A percentile compares a stretch with the other conserved stretches of the same genome.
These are phyloP conservation scores for Coleophora flavipennella DNA, from an alignment of 2,888 invertebrate species.

Conservation along the genomic window DNA sequence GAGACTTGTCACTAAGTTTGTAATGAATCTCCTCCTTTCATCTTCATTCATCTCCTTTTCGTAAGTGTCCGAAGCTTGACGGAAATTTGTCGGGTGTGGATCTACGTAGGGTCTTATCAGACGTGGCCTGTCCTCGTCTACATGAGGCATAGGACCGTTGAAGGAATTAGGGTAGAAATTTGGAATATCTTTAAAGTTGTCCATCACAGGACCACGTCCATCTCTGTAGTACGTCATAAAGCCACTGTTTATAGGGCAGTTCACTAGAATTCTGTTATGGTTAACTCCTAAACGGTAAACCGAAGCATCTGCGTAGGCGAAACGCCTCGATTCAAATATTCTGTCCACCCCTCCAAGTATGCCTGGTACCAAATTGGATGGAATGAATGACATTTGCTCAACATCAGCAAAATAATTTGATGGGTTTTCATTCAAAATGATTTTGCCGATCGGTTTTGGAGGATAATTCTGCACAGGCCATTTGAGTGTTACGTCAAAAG, in stretches of 20 bases:
- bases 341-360: conserved; percentile 93
- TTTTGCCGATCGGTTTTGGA: conserved; percentile 84
- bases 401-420: conserved; percentile 92
- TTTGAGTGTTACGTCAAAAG: conserved; percentile 91
- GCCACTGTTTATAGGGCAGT: conserved; percentile 84
- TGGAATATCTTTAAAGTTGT: conserved; percentile 88
- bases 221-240: conserved; percentile 87
- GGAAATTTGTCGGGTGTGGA: conserved; percentile 87
- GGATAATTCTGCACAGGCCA: conserved; percentile 86
- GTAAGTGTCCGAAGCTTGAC: conserved; percentile 86
- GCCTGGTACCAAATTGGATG: conserved; percentile 90
- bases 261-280: conserved; percentile 91
- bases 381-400: conserved; percentile 90
- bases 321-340: conserved; percentile 86
- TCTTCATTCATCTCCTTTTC: conserved; percentile 80
- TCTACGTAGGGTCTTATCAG: conserved; percentile 75
- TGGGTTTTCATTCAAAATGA: conserved; percentile 89
- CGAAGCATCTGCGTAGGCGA: conserved; percentile 92
- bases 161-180: conserved; percentile 98
- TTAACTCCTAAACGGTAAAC: conserved; percentile 88
- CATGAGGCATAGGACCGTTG: conserved; percentile 81
- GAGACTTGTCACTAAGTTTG: conserved; percentile 85
- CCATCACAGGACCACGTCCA: conserved; percentile 80
- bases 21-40: conserved; percentile 79
- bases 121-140: conserved; percentile 66